Conservation (phyloP, 1,140 invertebrate genomes). For the Caerostris darwini region DNA sequence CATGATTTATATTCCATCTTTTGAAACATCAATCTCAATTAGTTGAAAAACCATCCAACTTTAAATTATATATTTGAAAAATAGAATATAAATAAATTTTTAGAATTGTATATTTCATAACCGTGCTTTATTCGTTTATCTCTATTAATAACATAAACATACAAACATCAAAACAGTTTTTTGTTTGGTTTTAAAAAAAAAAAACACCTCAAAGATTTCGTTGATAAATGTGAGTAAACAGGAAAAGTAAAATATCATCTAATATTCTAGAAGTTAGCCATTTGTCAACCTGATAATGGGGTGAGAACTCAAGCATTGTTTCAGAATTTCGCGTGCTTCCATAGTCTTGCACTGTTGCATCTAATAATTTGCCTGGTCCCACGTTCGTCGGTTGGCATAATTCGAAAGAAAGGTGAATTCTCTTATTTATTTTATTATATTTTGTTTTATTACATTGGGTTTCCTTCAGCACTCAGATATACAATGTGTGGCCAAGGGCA, state of each 20-base stretch:
- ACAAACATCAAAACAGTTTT: no score
- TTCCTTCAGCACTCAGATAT: background rate
- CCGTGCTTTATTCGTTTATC: no score
- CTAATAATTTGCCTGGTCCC: constrained; percentile 58
- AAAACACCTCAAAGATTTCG: background rate
- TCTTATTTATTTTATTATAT: constrained; percentile 36
- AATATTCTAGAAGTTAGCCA: constrained; percentile 49
- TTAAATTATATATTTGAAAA: no score
- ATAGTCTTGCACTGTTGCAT: constrained; percentile 58
- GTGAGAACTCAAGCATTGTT: constrained; percentile 71
- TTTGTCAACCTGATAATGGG: constrained; percentile 63
- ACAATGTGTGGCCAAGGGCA: constrained; percentile 56
- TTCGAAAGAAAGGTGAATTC: constrained; percentile 51
- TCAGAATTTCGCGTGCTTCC: constrained; percentile 28
- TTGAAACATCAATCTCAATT: no score
- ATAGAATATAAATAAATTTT: no score
- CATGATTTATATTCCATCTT: no score
- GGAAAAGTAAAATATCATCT: constrained; percentile 11
- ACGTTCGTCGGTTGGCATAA: constrained; percentile 43
- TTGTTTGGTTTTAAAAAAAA: background rate
- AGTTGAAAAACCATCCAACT: no score
- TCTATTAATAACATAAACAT: no score
- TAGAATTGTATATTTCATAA: no score
- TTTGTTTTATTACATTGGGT: constrained; percentile 41
- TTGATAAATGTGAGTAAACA: constrained; percentile 21